phyloP scores from a whole-genome alignment of 53 echinoderm and acorn worm genomes.

The Hippasteria phrygiana region DNA sequence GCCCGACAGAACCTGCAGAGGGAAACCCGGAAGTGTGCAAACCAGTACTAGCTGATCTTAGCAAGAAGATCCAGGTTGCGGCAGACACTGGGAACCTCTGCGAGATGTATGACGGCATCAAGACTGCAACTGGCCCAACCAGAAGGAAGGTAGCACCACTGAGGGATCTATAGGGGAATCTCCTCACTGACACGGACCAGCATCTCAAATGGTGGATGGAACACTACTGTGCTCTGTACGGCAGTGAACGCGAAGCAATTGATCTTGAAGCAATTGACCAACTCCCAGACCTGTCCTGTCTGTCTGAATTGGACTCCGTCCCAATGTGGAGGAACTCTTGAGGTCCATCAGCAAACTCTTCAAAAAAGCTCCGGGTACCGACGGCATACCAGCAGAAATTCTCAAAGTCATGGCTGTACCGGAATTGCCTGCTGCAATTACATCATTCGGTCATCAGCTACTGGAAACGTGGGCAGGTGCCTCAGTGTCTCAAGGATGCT shows the following conservation, averaged over 20 bases:
- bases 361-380: too few species aligned
- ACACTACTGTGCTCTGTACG: slow-evolving; percentile 43
- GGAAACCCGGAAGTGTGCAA: too few species aligned
- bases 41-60: too few species aligned
- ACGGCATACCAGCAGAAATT: too few species aligned
- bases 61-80: slow-evolving; percentile 17
- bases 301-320: too few species aligned
- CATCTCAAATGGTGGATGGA: slow-evolving; percentile 51
- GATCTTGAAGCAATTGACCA: too few species aligned
- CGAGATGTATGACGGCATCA: slow-evolving; percentile 63
- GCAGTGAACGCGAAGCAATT: too few species aligned
- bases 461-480: slow-evolving; percentile 27
- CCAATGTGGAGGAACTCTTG: too few species aligned
- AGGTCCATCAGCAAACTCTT: too few species aligned
- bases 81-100: slow-evolving; percentile 17
- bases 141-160: slow-evolving; percentile 40
- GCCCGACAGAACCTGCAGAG: too few species aligned
- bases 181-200: slow-evolving; percentile 38
- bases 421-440: slow-evolving; percentile 4
- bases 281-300: too few species aligned
- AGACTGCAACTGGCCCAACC: slow-evolving; percentile 44
- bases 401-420: too few species aligned
- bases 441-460: slow-evolving; percentile 24
- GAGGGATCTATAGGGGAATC: slow-evolving; percentile 2
- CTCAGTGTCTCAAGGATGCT: slow-evolving; percentile 50